Percentiles rank a stretch among this genome's conserved stretches.
Conservation (phyloP, 1,140 invertebrate genomes). For the Conus betulinus region DNA sequence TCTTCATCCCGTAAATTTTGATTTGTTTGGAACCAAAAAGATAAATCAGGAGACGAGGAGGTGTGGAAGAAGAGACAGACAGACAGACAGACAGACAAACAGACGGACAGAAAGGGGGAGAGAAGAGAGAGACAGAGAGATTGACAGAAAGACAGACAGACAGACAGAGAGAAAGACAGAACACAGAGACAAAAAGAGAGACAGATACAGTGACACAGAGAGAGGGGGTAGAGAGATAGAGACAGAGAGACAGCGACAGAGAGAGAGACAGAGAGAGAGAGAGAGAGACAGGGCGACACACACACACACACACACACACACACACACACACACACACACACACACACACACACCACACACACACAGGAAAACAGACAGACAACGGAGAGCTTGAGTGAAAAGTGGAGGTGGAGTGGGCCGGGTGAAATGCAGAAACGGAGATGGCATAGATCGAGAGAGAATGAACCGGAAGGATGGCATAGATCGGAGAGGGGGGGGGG, state of each 20-base stretch:
- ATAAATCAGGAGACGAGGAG: no score
- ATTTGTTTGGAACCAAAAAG: no score
- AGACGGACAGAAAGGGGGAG: not conserved
- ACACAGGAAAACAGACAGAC: not conserved
- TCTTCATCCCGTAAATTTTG: no score
- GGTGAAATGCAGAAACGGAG: no score
- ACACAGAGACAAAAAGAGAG: no score
- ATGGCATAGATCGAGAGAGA: no score
- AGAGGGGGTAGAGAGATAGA: not conserved
- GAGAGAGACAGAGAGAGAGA: slow-evolving; percentile 4
- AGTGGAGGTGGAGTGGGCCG: no score
- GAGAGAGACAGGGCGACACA: slow-evolving; percentile 8
- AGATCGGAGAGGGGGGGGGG: no score
- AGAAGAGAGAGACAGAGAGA: not conserved
- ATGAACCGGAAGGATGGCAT: no score
- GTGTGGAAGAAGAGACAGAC: not conserved
- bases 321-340: not conserved
- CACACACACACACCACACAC: not conserved
- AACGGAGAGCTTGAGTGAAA: no score
- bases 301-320: not conserved
- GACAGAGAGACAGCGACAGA: not conserved
- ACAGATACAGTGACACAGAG: not conserved
- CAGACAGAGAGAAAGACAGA: not conserved
- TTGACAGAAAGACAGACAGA: not conserved
- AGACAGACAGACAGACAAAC: not conserved